These are phyloP conservation scores for Astreopora myriophthalma DNA, from an alignment of 64 coral and sea anemone species.

Conservation along the genomic window DNA sequence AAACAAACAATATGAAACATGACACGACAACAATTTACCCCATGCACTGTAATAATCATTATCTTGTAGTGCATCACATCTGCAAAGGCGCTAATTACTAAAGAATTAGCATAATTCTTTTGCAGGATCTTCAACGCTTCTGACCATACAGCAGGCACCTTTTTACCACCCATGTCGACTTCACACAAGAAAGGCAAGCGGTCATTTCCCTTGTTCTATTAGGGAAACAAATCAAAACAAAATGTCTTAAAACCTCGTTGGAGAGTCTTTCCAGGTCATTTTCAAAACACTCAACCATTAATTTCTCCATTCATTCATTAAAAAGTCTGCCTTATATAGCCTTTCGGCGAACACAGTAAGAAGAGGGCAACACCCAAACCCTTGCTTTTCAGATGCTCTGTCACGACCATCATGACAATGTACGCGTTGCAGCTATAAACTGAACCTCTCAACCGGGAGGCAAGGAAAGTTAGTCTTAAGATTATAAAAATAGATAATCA, in stretches of 20 bases:
- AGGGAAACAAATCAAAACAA: not conserved
- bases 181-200: constrained; percentile 51
- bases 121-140: constrained; percentile 23
- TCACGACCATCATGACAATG: not conserved
- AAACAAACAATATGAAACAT: not conserved
- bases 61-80: constrained; percentile 32
- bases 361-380: too few species aligned
- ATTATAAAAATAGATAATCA: too few species aligned
- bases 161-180: constrained; percentile 34
- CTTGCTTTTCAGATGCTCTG: not conserved
- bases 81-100: constrained; percentile 37
- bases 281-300: not conserved
- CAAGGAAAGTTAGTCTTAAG: too few species aligned
- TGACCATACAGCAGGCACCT: constrained; percentile 44
- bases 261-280: not conserved
- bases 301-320: too few species aligned
- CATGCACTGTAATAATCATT: constrained; percentile 49
- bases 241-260: not conserved
- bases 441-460: too few species aligned
- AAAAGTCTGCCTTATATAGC: too few species aligned
- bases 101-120: constrained; percentile 42
- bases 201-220: constrained; percentile 39
- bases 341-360: not conserved
- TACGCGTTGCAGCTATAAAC: too few species aligned
- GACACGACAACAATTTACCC: not conserved